A percentile compares a stretch with the other conserved stretches of the same genome.
These are phyloP conservation scores for Meandrina meandrites DNA, from an alignment of 92 coral and sea anemone species.

Conservation along the genomic window DNA sequence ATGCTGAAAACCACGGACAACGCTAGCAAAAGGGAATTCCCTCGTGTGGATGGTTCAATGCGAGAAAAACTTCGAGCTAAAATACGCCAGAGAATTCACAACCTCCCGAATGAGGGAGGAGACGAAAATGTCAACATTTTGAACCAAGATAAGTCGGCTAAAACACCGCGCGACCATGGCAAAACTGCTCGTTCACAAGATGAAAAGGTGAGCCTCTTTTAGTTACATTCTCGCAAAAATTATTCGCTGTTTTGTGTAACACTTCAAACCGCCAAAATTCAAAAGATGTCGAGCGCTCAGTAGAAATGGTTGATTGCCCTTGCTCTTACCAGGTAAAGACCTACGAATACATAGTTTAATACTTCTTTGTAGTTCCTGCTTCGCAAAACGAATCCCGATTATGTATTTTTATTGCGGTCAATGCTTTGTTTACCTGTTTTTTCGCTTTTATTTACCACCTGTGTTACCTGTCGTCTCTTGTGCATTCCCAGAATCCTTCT, in stretches of 20 bases:
- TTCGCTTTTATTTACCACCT: constrained; percentile 1
- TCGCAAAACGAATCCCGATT: background rate
- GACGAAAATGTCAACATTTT: constrained; percentile 59
- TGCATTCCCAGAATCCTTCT: constrained; percentile 19
- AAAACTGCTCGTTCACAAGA: background rate
- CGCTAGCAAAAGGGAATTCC: background rate
- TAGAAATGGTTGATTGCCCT: background rate
- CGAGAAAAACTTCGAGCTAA: constrained; percentile 56
- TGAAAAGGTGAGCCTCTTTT: constrained; percentile 2
- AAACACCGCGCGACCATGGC: background rate
- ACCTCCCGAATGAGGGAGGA: constrained; percentile 28
- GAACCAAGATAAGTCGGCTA: constrained; percentile 19
- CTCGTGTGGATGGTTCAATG: constrained; percentile 2
- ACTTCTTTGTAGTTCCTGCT: background rate
- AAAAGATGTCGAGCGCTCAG: background rate
- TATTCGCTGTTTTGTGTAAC: background rate
- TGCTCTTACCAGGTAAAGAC: background rate
- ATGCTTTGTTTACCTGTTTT: background rate
- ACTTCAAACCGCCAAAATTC: background rate
- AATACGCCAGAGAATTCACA: constrained; percentile 50
- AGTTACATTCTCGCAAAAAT: background rate
- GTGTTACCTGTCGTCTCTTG: background rate
- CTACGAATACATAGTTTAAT: background rate
- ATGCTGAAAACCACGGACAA: constrained; percentile 8
- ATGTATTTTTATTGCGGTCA: background rate